Evolutionary conservation across 2,888 invertebrate species (phyloP), one percentile per base, ranked within the genome.

Genomic region (Philereme vetulata): DNA sequence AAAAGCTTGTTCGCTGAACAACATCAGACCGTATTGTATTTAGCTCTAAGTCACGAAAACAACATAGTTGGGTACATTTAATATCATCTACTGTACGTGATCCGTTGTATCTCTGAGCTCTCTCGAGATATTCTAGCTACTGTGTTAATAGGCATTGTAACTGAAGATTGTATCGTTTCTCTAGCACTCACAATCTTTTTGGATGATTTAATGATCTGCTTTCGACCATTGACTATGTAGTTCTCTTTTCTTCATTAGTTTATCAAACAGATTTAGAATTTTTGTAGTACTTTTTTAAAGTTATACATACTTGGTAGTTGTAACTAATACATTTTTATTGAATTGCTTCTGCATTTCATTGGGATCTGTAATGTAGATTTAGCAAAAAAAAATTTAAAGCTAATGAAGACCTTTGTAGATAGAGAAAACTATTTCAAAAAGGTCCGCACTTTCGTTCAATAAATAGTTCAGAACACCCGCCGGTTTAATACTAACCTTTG

Each of bases 61-160:
- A 74, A 76, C 81, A 83, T 86, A 82, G 80, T 82, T 78, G 76
- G 75, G 79, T 80, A 80, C 80, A 81, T 79, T 84, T 82, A 80
- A 79, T 85, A 84, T 82, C 82, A 89, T 89, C 79, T 77, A 70
- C 77, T 72, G 80, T 81, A 89, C 91, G 90, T 90, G 68, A 68
- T 66, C 63, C 61, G 66, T 61, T 62, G 64, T 58, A 61, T 63
- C 62, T 66, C 52, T 8, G 52, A 62, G 63, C 62, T 65, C 60
- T 66, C 59, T 50, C 49, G 49, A 62, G 63, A 65, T 63, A 62
- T 62, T 60, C 62, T 44, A 52, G 64, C 60, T 64, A 60, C 55
- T 45, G 57, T 68, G 62, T 66, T 66, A 62, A 64, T 62, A 66
- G 66, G 57, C 65, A 54, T 60, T 54, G 62, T 56, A 56, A 53